Conservation (phyloP, 30 jellyfish, hydroid and myxozoan genomes). For the Clytia hemisphaerica region DNA sequence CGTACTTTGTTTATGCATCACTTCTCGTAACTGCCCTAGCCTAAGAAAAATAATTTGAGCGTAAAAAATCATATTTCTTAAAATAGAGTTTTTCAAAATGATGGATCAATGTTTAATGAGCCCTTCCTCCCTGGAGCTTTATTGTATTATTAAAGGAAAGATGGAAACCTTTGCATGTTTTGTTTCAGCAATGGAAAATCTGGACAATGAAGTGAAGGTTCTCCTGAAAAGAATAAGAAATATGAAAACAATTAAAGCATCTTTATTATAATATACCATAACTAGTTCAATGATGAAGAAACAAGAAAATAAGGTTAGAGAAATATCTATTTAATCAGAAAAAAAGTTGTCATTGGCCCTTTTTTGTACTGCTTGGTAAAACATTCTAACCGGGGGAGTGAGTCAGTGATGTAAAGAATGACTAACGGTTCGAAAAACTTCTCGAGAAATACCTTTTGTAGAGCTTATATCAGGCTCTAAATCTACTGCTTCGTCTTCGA, state of each 20-base stretch:
- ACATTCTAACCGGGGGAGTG: too few relatives aligned
- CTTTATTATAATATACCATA: too few relatives aligned
- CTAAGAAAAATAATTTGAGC: neutral
- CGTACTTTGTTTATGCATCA: neutral
- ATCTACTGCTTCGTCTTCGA: neutral
- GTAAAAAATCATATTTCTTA: neutral
- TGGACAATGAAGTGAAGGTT: conserved; percentile 4
- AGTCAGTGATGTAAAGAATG: too few relatives aligned
- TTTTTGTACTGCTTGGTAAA: too few relatives aligned
- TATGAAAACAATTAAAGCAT: neutral
- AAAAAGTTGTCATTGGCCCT: too few relatives aligned
- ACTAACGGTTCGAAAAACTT: too few relatives aligned
- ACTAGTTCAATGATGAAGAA: too few relatives aligned
- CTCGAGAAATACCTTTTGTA: conserved; percentile 5
- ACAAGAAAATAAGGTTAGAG: too few relatives aligned
- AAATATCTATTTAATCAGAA: too few relatives aligned
- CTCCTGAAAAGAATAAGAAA: neutral
- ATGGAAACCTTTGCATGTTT: conserved; percentile 9
- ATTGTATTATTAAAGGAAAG: neutral
- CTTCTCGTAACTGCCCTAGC: conserved; percentile 1
- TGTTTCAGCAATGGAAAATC: conserved; percentile 5
- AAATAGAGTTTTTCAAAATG: too few relatives aligned
- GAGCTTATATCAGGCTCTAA: conserved; percentile 11
- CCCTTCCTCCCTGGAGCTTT: too few relatives aligned
- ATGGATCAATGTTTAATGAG: too few relatives aligned